Base-by-base conservation (phyloP, 1,140 invertebrate genomes). In the Platyura marginata region DNA sequence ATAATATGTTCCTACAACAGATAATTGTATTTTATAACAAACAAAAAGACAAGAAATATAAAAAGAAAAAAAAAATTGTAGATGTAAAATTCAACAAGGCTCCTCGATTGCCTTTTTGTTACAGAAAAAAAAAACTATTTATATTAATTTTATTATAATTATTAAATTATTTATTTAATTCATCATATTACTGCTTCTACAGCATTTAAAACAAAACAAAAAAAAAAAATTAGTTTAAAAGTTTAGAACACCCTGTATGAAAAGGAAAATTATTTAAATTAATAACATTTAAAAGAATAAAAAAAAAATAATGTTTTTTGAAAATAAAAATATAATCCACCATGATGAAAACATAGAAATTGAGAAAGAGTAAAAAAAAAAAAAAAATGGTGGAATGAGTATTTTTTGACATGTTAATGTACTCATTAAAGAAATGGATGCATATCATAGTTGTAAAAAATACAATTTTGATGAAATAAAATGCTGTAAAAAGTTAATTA, bases 381-480 rank as follows among this genome's bases (percentile, higher is more conserved):
- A 36, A 6, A 11, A 36, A 36, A 36, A 36, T 6, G 15, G 6
- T 36, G 6, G 25, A 13, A 6, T 13, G n/a, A n/a, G n/a, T n/a
- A n/a, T n/a, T n/a, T n/a, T n/a, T n/a, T n/a, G n/a, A n/a, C n/a
- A n/a, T n/a, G n/a, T n/a, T n/a, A 23, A 13, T 21, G 13, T 40
- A 40, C 38, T 22, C 21, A 40, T 22, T 40, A 21, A 23, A 77
- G 69, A 71, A 77, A 76, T 72, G 72, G 74, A 78, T 80, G 78
- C 77, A 80, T 81, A 81, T 81, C 76, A 80, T 80, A 79, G 77
- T 75, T 81, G 77, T 81, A 79, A 78, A 66, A 61, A 62, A 66
- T 64, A 68, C 68, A 68, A 68, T 73, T 72, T 74, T 72, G 68
- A 73, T 69, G 48, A 49, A 49, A 44, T 49, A 49, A 72, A 72